Evolutionary conservation across 2,113 vertebrate genomes (phyloP), one percentile per base, ranked within the genome.

Genomic region (Odontesthes bonariensis): DNA sequence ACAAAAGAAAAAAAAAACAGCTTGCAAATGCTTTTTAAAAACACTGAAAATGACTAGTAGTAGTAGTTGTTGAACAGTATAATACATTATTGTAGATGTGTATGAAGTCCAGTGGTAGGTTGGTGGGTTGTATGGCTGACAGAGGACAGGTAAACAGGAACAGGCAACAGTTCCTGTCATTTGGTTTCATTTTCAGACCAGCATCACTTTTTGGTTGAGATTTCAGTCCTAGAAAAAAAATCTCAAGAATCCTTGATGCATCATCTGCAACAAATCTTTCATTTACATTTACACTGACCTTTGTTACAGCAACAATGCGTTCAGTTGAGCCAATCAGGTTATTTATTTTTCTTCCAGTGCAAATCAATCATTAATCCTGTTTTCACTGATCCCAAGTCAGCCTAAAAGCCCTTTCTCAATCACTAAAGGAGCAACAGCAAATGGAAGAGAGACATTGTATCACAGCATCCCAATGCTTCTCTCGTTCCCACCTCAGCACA

Each of bases 71-170:
- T 94, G 89, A 95, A 91, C 82, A 93, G 94, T 93, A 94, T 94
- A 94, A 92, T 93, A 93, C 92, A 95, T 94, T 94, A 92, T 93
- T 91, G 92, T 86, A 94, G 84, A 81, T 91, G 94, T 77, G 81
- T 92, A 93, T 92, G 88, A 92, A 95, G 89, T 91, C 91, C 92
- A 53, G 78, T 20, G 66, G 76, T 80, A 67, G 69, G 58, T 64
- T 38, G 32, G 71, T 77, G 52, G 64, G 75, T 19, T 81, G 53
- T 1, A 65, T 0, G 78, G 90, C 87, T 79, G 81, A 16, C 4
- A 22, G 6, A 47, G 69, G 60, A 60, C 63, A 83, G 55, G 52
- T 58, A 80, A 82, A 62, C 60, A 40, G 68, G 62, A 27, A 69
- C 60, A 64, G 73, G 82, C 85, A 86, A 73, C 60, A 81, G 75